Percentiles rank a stretch among this genome's conserved stretches.
Evolutionary conservation across 2,888 invertebrate genomes (phyloP).

Genomic region (Smittia sp.): DNA sequence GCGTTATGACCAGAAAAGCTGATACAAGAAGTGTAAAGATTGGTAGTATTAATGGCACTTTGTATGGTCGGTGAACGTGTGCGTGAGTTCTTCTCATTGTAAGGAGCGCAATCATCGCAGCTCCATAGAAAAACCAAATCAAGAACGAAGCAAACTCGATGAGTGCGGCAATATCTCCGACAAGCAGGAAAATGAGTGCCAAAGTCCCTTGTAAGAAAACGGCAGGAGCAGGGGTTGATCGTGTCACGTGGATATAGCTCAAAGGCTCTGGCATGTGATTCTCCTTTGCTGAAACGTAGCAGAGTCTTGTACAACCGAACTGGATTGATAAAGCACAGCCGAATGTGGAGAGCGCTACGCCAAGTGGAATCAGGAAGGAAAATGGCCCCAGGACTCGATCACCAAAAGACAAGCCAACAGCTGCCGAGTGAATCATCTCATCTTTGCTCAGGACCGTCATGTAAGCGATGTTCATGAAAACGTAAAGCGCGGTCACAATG

Average conservation of each 20-base stretch:
- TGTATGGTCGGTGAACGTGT: conserved; percentile 67
- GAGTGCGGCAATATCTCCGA: conserved; percentile 70
- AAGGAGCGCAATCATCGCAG: conserved; percentile 75
- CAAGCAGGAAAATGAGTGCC: conserved; percentile 67
- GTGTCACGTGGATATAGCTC: conserved; percentile 72
- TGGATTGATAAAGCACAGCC: conserved; percentile 76
- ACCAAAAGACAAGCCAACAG: conserved; percentile 78
- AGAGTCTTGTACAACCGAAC: conserved; percentile 75
- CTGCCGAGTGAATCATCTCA: conserved; percentile 70
- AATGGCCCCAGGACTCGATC: conserved; percentile 64
- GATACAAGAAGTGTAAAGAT: conserved; percentile 63
- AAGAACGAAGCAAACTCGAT: conserved; percentile 86
- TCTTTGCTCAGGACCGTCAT: conserved; percentile 72
- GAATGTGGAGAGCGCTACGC: conserved; percentile 74
- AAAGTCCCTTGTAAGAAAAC: conserved; percentile 71
- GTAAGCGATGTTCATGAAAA: conserved; percentile 83
- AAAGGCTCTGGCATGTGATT: conserved; percentile 77
- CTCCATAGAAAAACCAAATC: conserved; percentile 83
- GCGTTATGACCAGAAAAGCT: conserved; percentile 69
- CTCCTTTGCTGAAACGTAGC: conserved; percentile 70
- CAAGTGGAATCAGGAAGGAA: conserved; percentile 68
- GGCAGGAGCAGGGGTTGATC: conserved; percentile 76
- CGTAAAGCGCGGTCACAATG: conserved; percentile 73
- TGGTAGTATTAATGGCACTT: conserved; percentile 70
- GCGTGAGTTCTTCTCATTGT: conserved; percentile 69